Evolutionary conservation across 1,140 invertebrate genomes (phyloP), one percentile per base, ranked within the genome.

Genomic region (Zaprionus kolodkinae): DNA sequence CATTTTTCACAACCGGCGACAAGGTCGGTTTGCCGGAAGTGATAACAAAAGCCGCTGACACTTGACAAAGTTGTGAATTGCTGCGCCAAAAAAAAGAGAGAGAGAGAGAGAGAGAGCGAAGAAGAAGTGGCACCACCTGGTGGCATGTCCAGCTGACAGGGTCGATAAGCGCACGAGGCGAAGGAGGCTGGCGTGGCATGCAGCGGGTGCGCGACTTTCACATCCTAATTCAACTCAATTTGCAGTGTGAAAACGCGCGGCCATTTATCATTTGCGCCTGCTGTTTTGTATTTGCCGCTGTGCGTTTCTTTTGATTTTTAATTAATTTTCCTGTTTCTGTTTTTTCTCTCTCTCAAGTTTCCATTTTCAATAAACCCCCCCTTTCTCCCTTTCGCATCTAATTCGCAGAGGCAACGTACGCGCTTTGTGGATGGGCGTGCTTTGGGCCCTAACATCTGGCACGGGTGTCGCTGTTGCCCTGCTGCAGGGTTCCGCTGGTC

Each of bases 401-500:
- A 48, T 72, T 84, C 79, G 10, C 76, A 96, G 95, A 87, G 95
- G 95, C 50, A 96, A 96, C 78, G 95, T 95, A 15, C 93, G 95
- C 64, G 94, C 95, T 9, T 87, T 96, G 1, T 96, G 95, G 95
- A 96, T 96, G 95, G 95, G 95, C 30, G 94, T 96, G 1, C 91
- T 96, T 6, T 96, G 95, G 95, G 95, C 95, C 12, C 79, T 96
- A 27, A 95, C 95, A 30, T 96, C 95, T 30, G 95, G 95, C 3
- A 96, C 95, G 13, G 97, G 96, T 11, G 97, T 98, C 1, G 97
- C 97, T 1, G 94, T 98, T n/a, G 97, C 97, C 35, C 93, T 98
- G 36, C 93, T 98, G 1, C 96, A 97, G 85, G 97, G 96, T 15
- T 97, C 96, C 84, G 95, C 95, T 45, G 96, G 96, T 1, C 97